phyloP scores from a whole-genome alignment of 2,888 invertebrate species.

The Erebia palarica region DNA sequence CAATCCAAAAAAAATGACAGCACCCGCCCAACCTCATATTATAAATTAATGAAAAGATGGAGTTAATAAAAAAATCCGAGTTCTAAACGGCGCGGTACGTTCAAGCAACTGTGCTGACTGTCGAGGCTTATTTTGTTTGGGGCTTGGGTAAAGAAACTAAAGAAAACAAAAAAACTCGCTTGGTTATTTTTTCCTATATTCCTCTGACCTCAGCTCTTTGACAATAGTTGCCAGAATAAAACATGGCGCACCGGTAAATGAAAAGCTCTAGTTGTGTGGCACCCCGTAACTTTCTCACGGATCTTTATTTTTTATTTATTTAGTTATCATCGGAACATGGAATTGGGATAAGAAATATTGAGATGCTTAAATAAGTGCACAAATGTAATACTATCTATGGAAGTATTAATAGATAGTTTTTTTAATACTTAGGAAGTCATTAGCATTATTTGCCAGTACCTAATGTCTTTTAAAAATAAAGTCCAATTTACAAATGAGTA shows the following conservation, averaged over 20 bases:
- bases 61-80: constrained; percentile 62
- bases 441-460: too few species aligned
- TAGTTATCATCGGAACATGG: too few species aligned
- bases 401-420: too few species aligned
- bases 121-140: constrained; percentile 76
- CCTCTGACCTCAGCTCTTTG: constrained; percentile 78
- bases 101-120: constrained; percentile 69
- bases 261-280: constrained; percentile 42
- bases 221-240: constrained; percentile 82
- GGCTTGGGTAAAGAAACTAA: constrained; percentile 57
- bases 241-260: constrained; percentile 76
- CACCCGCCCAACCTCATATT: constrained; percentile 65
- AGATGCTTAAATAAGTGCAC: too few species aligned
- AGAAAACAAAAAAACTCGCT: constrained; percentile 76
- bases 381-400: too few species aligned
- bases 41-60: constrained; percentile 81
- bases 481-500: too few species aligned
- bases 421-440: too few species aligned
- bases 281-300: constrained; percentile 14
- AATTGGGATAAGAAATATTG: too few species aligned
- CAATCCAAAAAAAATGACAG: constrained; percentile 67
- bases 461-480: too few species aligned
- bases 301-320: background rate
- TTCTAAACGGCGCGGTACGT: constrained; percentile 77
- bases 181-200: constrained; percentile 77